These are phyloP conservation scores for Mechanitis messenoides DNA, from an alignment of 2,888 invertebrate genomes.

Conservation along the genomic window DNA sequence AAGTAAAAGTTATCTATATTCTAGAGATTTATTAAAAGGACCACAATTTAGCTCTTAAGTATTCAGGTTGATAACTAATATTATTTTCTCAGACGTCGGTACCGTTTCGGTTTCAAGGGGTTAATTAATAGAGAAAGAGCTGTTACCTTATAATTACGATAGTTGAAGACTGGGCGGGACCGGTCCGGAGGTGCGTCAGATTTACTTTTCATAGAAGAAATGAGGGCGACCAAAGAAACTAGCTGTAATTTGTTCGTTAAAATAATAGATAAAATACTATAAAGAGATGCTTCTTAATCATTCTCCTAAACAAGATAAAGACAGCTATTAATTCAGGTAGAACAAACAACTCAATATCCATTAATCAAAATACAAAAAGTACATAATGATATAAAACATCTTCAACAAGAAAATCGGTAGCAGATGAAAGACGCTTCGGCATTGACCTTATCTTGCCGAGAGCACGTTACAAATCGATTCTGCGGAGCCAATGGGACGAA, in stretches of 20 bases:
- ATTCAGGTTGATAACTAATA: slow-evolving; percentile 27
- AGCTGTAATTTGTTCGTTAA: no score
- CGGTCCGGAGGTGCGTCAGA: slow-evolving; percentile 10
- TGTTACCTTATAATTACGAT: slow-evolving; percentile 27
- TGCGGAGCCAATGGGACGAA: slow-evolving; percentile 54
- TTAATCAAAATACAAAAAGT: slow-evolving; percentile 10
- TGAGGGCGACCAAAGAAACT: no score
- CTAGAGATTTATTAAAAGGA: no score
- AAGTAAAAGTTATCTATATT: not conserved
- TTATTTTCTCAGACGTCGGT: slow-evolving; percentile 24
- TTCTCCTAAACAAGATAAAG: not conserved
- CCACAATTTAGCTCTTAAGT: not conserved
- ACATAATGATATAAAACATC: slow-evolving; percentile 17
- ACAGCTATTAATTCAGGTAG: slow-evolving; percentile 2
- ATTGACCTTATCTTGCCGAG: slow-evolving; percentile 67
- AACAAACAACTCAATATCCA: slow-evolving; percentile 5
- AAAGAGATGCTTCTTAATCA: not conserved
- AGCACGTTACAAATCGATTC: slow-evolving; percentile 69
- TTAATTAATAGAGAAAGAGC: slow-evolving; percentile 26
- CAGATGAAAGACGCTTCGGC: slow-evolving; percentile 65
- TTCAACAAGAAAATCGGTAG: slow-evolving; percentile 49
- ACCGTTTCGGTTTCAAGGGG: slow-evolving; percentile 20
- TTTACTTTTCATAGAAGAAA: slow-evolving; percentile 3
- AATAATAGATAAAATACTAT: not conserved
- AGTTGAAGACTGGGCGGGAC: slow-evolving; percentile 22